Conservation (phyloP, 2,113 vertebrate species). For the Oxygymnocypris stewartii region DNA sequence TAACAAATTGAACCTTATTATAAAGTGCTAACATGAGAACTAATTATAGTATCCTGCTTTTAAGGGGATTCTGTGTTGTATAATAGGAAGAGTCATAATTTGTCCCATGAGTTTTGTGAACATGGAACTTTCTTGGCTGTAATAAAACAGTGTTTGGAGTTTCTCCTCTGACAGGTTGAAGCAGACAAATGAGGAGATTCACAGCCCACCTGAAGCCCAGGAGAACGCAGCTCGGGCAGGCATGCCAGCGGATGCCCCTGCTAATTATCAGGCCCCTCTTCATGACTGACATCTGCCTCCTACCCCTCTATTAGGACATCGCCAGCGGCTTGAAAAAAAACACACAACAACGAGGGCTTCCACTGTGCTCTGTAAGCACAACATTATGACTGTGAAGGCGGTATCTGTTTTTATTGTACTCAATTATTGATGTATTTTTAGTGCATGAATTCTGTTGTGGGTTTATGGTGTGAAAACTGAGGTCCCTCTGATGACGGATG, state of each 20-base stretch:
- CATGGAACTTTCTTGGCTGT: conserved; percentile 28
- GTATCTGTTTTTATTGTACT: conserved; percentile 45
- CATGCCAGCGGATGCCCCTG: conserved; percentile 43
- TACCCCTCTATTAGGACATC: conserved; percentile 66
- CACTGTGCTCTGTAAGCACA: conserved; percentile 45
- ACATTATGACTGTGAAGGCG: conserved; percentile 1
- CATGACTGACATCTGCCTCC: conserved; percentile 51
- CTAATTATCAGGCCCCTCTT: conserved; percentile 63
- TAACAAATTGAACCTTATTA: neutral
- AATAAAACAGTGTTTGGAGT: conserved; percentile 41
- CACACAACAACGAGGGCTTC: conserved; percentile 39
- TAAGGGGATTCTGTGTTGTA: conserved; percentile 1
- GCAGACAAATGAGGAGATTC: conserved; percentile 50
- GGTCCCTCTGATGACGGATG: conserved; percentile 21
- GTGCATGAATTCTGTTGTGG: conserved; percentile 17
- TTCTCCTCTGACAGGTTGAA: conserved; percentile 41
- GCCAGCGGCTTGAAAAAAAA: conserved; percentile 48
- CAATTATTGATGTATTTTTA: conserved; percentile 70
- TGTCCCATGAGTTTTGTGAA: conserved; percentile 36
- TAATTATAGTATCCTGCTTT: conserved; percentile 6
- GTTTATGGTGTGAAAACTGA: conserved; percentile 61
- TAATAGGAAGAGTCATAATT: neutral
- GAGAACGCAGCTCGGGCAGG: conserved; percentile 36
- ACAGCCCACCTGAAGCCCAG: conserved; percentile 44
- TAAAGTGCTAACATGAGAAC: neutral